These are phyloP conservation scores for Petrolisthes cinctipes DNA, from an alignment of 2,888 invertebrate species.

Conservation along the genomic window DNA sequence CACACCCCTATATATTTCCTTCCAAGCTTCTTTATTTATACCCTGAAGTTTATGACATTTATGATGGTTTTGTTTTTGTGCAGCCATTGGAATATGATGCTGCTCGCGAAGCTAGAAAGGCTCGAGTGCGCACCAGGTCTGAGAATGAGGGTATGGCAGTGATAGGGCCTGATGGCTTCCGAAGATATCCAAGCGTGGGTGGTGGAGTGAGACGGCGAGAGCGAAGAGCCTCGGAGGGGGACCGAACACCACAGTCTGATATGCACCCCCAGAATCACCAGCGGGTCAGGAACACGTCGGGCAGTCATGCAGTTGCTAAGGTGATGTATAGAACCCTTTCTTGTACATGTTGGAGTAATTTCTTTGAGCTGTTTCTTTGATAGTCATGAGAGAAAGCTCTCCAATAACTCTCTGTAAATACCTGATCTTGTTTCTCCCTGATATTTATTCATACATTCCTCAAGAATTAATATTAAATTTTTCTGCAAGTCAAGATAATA, in stretches of 20 bases:
- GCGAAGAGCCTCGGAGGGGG: conserved; percentile 63
- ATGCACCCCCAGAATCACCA: conserved; percentile 16
- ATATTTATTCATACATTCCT: no score
- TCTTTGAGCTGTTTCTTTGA: no score
- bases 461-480: no score
- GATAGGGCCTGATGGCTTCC: conserved; percentile 23
- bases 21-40: no score
- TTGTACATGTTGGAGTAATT: no score
- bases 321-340: conserved; percentile 4
- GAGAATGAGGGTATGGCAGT: conserved; percentile 47
- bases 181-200: conserved; percentile 7
- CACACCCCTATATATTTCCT: no score
- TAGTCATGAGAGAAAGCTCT: no score
- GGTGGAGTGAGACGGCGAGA: conserved; percentile 39
- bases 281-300: conserved; percentile 43
- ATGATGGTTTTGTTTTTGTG: not conserved
- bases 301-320: conserved; percentile 34
- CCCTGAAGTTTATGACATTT: no score
- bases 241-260: conserved; percentile 32
- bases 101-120: conserved; percentile 60
- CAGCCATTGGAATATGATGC: conserved; percentile 63
- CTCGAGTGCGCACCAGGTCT: conserved; percentile 55
- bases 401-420: no score
- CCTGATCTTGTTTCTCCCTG: no score
- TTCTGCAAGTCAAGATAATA: no score